A percentile compares a stretch with the other conserved stretches of the same genome.
These are phyloP conservation scores for Erebia ligea DNA, from an alignment of 2,888 invertebrate species.

Conservation along the genomic window DNA sequence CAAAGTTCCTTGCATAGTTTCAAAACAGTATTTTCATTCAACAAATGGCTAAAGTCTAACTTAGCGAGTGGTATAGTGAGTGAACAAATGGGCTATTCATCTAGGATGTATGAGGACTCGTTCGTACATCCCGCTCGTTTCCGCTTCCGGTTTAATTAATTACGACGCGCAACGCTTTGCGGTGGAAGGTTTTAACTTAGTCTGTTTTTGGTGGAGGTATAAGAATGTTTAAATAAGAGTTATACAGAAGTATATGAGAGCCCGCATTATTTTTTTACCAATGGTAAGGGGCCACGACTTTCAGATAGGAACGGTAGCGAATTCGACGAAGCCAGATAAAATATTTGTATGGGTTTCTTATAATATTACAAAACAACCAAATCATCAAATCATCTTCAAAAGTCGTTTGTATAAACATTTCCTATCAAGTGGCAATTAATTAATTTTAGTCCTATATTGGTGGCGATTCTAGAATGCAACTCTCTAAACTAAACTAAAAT, in stretches of 20 bases:
- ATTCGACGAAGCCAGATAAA: too few species aligned
- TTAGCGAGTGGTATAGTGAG: conserved; percentile 30
- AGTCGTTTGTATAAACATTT: too few species aligned
- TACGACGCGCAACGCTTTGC: conserved; percentile 37
- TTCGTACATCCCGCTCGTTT: conserved; percentile 37
- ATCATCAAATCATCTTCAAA: too few species aligned
- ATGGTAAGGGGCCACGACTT: too few species aligned
- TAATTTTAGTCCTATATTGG: too few species aligned
- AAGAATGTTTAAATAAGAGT: conserved; percentile 4
- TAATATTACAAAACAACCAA: too few species aligned
- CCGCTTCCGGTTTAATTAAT: conserved; percentile 44
- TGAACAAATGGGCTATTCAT: conserved; percentile 31
- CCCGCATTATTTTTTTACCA: not conserved
- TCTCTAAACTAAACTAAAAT: too few species aligned
- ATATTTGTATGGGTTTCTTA: too few species aligned
- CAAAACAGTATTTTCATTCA: not conserved
- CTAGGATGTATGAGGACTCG: conserved; percentile 35
- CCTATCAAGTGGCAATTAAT: too few species aligned
- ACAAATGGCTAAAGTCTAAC: conserved; percentile 26
- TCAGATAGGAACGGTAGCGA: too few species aligned
- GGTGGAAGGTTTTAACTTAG: conserved; percentile 36
- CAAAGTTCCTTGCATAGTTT: not conserved
- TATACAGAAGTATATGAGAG: too few species aligned
- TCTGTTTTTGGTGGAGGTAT: conserved; percentile 28
- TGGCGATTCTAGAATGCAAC: too few species aligned